phyloP scores from a whole-genome alignment of 2,888 invertebrate species.

The Drosophila borealis region DNA sequence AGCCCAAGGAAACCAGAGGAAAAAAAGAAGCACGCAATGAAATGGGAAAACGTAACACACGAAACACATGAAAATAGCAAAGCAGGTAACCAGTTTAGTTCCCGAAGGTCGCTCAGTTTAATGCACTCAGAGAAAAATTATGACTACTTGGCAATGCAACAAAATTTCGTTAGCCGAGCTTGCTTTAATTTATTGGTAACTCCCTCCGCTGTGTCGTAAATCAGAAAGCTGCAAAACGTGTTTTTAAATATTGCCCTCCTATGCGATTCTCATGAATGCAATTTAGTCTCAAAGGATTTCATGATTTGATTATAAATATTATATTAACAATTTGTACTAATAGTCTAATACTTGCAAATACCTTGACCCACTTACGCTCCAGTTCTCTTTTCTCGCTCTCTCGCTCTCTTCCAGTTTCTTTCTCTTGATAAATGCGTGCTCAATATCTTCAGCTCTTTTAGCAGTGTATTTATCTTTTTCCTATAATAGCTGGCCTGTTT shows the following conservation, averaged over 20 bases:
- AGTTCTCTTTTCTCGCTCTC: background rate
- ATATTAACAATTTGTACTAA: too few relatives aligned
- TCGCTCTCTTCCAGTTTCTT: background rate
- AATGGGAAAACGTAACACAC: conserved; percentile 23
- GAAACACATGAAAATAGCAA: conserved; percentile 9
- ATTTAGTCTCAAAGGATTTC: background rate
- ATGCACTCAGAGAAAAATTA: background rate
- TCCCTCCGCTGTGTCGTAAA: too few relatives aligned
- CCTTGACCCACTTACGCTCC: too few relatives aligned
- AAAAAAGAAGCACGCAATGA: conserved; percentile 1
- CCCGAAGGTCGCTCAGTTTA: conserved; percentile 1
- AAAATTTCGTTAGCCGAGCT: too few relatives aligned
- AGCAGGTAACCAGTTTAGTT: conserved; percentile 3
- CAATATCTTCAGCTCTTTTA: too few relatives aligned
- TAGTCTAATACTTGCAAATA: too few relatives aligned
- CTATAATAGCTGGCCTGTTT: too few relatives aligned
- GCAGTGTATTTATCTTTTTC: too few relatives aligned
- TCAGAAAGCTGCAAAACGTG: too few relatives aligned
- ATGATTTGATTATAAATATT: background rate
- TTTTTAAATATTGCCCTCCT: background rate
- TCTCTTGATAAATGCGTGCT: too few relatives aligned
- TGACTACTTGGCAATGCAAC: background rate
- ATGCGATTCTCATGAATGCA: background rate
- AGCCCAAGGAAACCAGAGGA: conserved; percentile 15
- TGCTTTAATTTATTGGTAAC: too few relatives aligned